A percentile compares a stretch with the other conserved stretches of the same genome.
phyloP scores from a whole-genome alignment of 2,797 vertebrate genomes.

The Serranus cabrilla region DNA sequence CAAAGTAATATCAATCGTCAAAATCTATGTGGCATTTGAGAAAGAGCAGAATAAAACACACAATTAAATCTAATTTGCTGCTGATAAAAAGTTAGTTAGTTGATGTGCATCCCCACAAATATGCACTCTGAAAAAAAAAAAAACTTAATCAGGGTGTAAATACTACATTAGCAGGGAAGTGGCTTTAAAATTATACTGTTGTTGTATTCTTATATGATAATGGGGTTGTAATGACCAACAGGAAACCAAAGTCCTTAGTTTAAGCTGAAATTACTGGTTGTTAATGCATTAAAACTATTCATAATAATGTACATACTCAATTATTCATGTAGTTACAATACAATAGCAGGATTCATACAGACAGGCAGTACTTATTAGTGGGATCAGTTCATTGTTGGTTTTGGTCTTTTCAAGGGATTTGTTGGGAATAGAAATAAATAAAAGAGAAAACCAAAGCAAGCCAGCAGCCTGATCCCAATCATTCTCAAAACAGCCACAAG shows the following conservation, averaged over 20 bases:
- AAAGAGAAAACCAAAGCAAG: background rate
- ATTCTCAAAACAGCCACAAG: slow-evolving; percentile 39
- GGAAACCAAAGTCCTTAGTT: background rate
- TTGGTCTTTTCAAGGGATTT: background rate
- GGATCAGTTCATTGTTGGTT: background rate
- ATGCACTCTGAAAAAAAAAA: background rate
- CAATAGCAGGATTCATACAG: background rate
- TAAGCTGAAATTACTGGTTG: background rate
- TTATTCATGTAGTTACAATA: background rate
- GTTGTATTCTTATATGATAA: background rate
- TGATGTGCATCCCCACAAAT: background rate
- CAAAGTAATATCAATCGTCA: too few relatives aligned
- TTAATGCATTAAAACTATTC: background rate
- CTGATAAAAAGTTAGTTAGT: background rate
- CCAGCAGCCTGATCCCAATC: too few relatives aligned
- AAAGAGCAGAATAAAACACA: background rate
- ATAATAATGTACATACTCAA: background rate
- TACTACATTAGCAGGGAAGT: background rate
- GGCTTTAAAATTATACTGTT: background rate
- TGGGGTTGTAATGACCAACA: background rate
- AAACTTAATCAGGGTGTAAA: background rate
- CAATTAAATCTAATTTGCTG: background rate
- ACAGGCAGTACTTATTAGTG: background rate
- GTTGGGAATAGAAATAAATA: background rate
- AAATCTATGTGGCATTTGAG: background rate